Evolutionary conservation across 53 echinoderm and acorn worm species (phyloP).

Genomic region (Echinometra lucunter): DNA sequence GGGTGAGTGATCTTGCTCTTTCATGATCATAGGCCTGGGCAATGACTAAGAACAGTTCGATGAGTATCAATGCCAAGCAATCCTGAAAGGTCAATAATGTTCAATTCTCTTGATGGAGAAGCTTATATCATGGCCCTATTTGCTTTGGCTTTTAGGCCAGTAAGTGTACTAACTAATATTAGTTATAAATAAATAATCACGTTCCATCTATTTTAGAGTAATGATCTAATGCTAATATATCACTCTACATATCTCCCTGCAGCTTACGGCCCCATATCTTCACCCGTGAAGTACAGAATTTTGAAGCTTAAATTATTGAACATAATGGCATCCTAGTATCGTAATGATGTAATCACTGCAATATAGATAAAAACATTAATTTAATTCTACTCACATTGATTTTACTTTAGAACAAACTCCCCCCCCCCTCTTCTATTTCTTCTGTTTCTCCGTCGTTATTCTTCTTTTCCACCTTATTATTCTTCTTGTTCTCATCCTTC

Average conservation of each 20-base stretch:
- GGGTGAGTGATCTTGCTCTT: not conserved
- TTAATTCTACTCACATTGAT: no score
- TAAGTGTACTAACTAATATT: not conserved
- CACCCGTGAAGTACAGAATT: not conserved
- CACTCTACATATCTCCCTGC: slow-evolving; percentile 5
- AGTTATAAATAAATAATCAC: not conserved
- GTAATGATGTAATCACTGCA: no score
- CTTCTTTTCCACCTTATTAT: no score
- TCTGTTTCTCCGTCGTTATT: no score
- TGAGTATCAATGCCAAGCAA: not conserved
- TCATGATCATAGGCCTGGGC: not conserved
- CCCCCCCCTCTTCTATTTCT: no score
- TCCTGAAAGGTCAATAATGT: no score
- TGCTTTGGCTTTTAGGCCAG: not conserved
- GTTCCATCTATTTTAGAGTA: not conserved
- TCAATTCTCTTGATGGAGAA: not conserved
- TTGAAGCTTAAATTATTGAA: no score
- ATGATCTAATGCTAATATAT: not conserved
- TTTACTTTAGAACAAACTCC: no score
- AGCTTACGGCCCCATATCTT: slow-evolving; percentile 5
- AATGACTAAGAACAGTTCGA: not conserved
- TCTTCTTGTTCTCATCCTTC: no score
- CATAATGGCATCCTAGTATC: no score
- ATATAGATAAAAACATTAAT: no score
- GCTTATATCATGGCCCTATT: not conserved